A percentile compares a stretch with the other conserved stretches of the same genome.
phyloP scores from a whole-genome alignment of 2,113 vertebrate genomes.

The Oncorhynchus clarkii region DNA sequence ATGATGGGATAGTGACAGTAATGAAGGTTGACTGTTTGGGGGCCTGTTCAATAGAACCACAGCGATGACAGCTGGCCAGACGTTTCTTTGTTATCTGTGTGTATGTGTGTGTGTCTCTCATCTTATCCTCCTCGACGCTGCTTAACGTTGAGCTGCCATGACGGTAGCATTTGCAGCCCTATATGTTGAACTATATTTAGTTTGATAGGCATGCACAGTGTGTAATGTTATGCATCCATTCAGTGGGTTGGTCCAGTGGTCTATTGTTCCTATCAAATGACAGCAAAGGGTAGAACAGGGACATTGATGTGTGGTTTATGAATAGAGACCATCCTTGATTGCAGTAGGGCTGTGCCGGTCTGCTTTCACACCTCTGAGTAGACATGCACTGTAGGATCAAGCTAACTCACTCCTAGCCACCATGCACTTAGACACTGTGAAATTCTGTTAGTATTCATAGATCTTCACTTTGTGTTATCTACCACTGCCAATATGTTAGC shows the following conservation, averaged over 20 bases:
- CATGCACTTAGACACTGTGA: too few relatives aligned
- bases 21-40: conserved; percentile 55
- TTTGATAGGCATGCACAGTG: conserved; percentile 20
- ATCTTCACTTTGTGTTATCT: too few relatives aligned
- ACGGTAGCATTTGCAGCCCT: background rate
- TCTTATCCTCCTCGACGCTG: conserved; percentile 21
- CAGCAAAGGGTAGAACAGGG: too few relatives aligned
- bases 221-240: background rate
- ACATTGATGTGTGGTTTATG: too few relatives aligned
- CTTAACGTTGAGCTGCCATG: too few relatives aligned
- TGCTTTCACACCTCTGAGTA: too few relatives aligned
- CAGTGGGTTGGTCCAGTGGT: background rate
- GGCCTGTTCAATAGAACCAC: conserved; percentile 55
- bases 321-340: too few relatives aligned
- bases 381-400: background rate
- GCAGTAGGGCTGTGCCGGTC: too few relatives aligned
- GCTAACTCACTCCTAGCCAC: background rate
- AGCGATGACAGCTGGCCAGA: conserved; percentile 63
- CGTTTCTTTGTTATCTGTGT: conserved; percentile 62
- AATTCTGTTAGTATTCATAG: too few relatives aligned
- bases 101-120: conserved; percentile 27
- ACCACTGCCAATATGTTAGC: too few relatives aligned
- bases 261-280: conserved; percentile 30
- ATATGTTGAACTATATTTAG: conserved; percentile 21
- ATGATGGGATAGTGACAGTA: conserved; percentile 64